Conservation (phyloP, 1,140 invertebrate genomes). For the Harpegnathos saltator region DNA sequence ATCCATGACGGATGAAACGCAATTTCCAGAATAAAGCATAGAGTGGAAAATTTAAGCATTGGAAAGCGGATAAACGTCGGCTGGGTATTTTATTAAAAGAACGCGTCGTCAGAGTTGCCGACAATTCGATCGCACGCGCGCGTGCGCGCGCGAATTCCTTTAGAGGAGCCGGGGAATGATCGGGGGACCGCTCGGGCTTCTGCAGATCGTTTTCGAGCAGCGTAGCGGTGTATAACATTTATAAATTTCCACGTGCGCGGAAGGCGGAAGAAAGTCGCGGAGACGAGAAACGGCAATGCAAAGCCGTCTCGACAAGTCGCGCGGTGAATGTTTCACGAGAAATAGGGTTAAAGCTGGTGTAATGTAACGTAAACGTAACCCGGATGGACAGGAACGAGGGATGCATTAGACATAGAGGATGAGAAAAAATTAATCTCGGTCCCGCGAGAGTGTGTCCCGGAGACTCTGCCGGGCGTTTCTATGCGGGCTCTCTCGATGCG, state of each 20-base stretch:
- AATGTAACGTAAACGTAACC: constrained; percentile 43
- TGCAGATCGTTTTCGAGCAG: not conserved
- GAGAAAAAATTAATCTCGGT: constrained; percentile 42
- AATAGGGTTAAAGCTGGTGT: constrained; percentile 19
- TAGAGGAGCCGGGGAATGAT: not conserved
- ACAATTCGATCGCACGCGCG: too few species aligned
- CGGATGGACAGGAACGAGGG: not conserved
- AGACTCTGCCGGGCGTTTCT: constrained; percentile 13
- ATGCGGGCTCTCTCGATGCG: constrained; percentile 5
- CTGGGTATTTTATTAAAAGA: too few species aligned
- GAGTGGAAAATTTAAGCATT: too few species aligned
- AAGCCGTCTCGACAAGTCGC: constrained; percentile 40
- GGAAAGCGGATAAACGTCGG: too few species aligned
- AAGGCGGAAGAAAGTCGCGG: not conserved
- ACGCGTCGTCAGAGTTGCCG: too few species aligned
- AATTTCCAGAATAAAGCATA: too few species aligned
- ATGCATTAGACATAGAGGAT: constrained; percentile 18
- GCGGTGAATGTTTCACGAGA: constrained; percentile 47
- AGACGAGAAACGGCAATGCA: constrained; percentile 21
- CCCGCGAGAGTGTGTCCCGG: not conserved
- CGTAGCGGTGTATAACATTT: not conserved
- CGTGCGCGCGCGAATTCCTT: too few species aligned
- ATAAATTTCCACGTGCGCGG: not conserved
- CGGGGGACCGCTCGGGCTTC: not conserved
- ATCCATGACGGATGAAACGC: too few species aligned